phyloP scores from a whole-genome alignment of 35 echinoderm and acorn worm species.

The Hemicentrotus pulcherrimus region DNA sequence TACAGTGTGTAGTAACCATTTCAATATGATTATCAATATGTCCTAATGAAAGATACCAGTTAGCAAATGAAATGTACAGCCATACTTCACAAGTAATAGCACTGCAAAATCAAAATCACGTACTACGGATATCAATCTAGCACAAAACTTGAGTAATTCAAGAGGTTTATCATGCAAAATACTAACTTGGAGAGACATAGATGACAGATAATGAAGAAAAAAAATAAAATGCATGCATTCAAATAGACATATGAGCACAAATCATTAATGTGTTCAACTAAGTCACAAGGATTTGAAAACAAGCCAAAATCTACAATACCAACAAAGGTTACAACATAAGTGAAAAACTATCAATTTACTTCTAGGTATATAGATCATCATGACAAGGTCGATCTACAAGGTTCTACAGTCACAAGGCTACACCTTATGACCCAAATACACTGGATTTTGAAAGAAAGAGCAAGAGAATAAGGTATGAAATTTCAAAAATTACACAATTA shows the following conservation, averaged over 20 bases:
- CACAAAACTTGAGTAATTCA: too few species aligned
- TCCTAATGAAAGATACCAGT: background rate
- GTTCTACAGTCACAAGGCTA: too few species aligned
- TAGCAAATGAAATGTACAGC: background rate
- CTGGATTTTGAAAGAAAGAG: background rate
- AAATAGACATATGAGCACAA: background rate
- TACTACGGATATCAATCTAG: background rate
- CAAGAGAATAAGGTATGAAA: background rate
- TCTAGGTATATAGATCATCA: too few species aligned
- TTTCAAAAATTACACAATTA: background rate
- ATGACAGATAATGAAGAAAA: too few species aligned
- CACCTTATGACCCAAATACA: background rate
- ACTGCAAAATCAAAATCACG: background rate
- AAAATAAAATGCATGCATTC: too few species aligned
- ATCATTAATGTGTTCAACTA: background rate
- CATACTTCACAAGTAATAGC: background rate
- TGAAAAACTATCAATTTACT: too few species aligned
- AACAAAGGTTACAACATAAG: too few species aligned
- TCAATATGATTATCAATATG: background rate
- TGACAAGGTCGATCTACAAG: too few species aligned
- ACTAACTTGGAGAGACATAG: too few species aligned
- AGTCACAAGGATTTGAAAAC: background rate
- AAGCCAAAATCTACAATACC: too few species aligned
- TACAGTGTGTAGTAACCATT: too few species aligned
- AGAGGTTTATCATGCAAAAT: too few species aligned